Conservation (phyloP, 2,888 invertebrate species). For the Danaus chrysippus region DNA sequence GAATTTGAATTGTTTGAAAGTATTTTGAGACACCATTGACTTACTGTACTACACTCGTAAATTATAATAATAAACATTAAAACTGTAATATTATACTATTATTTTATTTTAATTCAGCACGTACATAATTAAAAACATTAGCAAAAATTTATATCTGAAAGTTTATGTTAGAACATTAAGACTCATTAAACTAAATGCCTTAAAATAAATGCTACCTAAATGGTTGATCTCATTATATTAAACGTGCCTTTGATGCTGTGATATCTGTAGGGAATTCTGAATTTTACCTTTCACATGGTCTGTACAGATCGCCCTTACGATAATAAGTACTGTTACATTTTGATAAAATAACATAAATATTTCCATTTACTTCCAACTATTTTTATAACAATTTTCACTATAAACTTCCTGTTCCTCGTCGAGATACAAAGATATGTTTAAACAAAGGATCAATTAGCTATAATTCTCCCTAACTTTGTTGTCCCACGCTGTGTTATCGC, state of each 20-base stretch:
- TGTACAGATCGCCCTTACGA: not conserved
- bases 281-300: conserved; percentile 1
- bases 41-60: not conserved
- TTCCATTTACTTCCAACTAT: too few species aligned
- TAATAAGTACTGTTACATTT: not conserved
- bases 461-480: conserved; percentile 30
- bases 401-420: not conserved
- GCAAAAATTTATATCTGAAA: not conserved
- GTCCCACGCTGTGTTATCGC: conserved; percentile 35
- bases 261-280: not conserved
- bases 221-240: conserved; percentile 2
- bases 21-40: not conserved
- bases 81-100: not conserved
- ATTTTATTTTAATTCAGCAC: not conserved
- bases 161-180: not conserved
- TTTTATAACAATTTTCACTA: not conserved
- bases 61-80: not conserved
- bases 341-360: too few species aligned
- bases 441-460: conserved; percentile 18
- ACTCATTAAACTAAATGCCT: not conserved
- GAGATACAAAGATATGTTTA: not conserved
- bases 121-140: too few species aligned
- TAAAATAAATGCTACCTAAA: conserved; percentile 1
- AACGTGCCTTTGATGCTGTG: not conserved
- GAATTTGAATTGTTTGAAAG: not conserved